These are phyloP conservation scores for Cylloceria caligata DNA, from an alignment of 2,888 invertebrate genomes.

Conservation along the genomic window DNA sequence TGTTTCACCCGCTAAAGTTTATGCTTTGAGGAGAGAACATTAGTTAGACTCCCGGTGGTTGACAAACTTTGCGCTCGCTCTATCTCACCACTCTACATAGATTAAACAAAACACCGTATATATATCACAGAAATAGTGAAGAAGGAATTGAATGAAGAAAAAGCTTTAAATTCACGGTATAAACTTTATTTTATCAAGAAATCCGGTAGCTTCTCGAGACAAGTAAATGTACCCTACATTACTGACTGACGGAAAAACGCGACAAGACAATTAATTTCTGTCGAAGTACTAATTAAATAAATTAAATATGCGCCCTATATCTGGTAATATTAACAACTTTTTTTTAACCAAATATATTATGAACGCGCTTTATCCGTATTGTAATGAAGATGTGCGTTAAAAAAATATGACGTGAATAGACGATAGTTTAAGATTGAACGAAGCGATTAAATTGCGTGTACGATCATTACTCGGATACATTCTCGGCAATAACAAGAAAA, in stretches of 20 bases:
- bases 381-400: neutral
- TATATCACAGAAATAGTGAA: constrained; percentile 25
- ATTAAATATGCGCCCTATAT: neutral
- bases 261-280: too few species aligned
- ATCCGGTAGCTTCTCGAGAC: too few species aligned
- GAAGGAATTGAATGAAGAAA: neutral
- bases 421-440: constrained; percentile 48
- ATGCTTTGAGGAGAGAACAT: constrained; percentile 69
- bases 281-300: too few species aligned
- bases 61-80: constrained; percentile 74
- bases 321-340: neutral
- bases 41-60: constrained; percentile 70
- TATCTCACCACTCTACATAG: constrained; percentile 60
- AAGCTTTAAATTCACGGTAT: too few species aligned
- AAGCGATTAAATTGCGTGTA: constrained; percentile 60
- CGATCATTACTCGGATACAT: constrained; percentile 42
- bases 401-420: neutral
- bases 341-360: neutral
- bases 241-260: too few species aligned
- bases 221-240: too few species aligned
- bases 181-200: too few species aligned
- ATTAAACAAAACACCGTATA: constrained; percentile 42
- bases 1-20: constrained; percentile 65
- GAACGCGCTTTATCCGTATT: neutral
- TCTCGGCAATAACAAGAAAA: constrained; percentile 58